Evolutionary conservation across 2,797 vertebrate species (phyloP).

Genomic region (Acanthiza pusilla): DNA sequence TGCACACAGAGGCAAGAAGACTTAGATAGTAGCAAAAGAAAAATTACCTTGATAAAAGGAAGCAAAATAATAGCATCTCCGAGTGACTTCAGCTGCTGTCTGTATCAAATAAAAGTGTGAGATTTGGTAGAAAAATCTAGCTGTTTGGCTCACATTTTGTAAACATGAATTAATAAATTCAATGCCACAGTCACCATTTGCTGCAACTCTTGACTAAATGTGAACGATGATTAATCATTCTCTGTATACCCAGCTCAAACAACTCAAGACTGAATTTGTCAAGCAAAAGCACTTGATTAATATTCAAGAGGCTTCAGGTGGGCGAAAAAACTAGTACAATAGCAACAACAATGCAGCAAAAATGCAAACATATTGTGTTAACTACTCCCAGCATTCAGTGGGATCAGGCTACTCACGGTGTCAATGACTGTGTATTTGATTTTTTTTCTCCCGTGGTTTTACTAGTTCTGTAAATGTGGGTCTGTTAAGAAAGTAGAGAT

Average conservation of each 20-base stretch:
- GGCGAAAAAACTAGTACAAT: background rate
- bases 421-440: background rate
- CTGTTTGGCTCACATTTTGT: background rate
- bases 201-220: background rate
- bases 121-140: background rate
- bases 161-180: background rate
- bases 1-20: background rate
- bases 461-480: background rate
- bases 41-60: background rate
- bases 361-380: background rate
- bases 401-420: rapidly evolving
- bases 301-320: background rate
- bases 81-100: background rate
- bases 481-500: background rate
- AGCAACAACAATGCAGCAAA: background rate
- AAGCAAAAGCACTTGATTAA: background rate
- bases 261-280: background rate
- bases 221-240: background rate
- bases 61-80: background rate
- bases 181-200: background rate
- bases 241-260: background rate
- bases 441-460: background rate
- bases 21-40: background rate
- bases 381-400: background rate
- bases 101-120: background rate